These are phyloP conservation scores for Alloplasta piceator DNA, from an alignment of 2,888 invertebrate species.

Conservation along the genomic window DNA sequence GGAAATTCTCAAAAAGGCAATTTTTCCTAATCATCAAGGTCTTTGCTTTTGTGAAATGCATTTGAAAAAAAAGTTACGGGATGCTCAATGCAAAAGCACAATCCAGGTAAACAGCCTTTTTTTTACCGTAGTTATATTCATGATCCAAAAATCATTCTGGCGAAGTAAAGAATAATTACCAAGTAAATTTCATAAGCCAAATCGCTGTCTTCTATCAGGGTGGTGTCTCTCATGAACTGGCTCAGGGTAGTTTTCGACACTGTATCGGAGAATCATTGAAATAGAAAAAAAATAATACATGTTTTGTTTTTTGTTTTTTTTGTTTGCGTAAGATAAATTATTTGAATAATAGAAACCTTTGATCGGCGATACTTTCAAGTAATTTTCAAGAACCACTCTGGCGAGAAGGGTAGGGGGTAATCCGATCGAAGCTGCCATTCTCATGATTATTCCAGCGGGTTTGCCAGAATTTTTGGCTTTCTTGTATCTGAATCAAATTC, in stretches of 20 bases:
- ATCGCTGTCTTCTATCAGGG: constrained; percentile 88
- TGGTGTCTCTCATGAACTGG: constrained; percentile 88
- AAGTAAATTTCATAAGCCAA: constrained; percentile 90
- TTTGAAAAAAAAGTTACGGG: too few relatives aligned
- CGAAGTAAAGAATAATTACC: constrained; percentile 84
- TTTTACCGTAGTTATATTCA: too few relatives aligned
- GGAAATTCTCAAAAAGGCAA: too few relatives aligned
- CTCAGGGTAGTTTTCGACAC: constrained; percentile 84
- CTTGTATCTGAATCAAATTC: constrained; percentile 80
- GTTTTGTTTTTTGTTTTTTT: constrained; percentile 40
- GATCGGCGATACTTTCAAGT: constrained; percentile 79
- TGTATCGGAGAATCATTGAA: constrained; percentile 76
- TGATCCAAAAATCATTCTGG: constrained; percentile 30
- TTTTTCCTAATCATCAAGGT: too few relatives aligned
- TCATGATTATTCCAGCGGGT: constrained; percentile 86
- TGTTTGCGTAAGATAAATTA: too few relatives aligned
- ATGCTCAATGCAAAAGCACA: too few relatives aligned
- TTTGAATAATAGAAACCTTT: constrained; percentile 60
- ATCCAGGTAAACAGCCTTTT: too few relatives aligned
- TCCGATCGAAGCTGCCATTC: constrained; percentile 85
- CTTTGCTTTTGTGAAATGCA: too few relatives aligned
- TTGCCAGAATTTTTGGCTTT: constrained; percentile 82
- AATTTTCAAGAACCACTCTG: constrained; percentile 85
- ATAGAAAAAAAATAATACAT: constrained; percentile 23
- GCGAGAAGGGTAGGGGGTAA: constrained; percentile 86